Evolutionary conservation across 2,113 vertebrate genomes (phyloP), one percentile per base, ranked within the genome.

Genomic region (Telmatochromis sp.): DNA sequence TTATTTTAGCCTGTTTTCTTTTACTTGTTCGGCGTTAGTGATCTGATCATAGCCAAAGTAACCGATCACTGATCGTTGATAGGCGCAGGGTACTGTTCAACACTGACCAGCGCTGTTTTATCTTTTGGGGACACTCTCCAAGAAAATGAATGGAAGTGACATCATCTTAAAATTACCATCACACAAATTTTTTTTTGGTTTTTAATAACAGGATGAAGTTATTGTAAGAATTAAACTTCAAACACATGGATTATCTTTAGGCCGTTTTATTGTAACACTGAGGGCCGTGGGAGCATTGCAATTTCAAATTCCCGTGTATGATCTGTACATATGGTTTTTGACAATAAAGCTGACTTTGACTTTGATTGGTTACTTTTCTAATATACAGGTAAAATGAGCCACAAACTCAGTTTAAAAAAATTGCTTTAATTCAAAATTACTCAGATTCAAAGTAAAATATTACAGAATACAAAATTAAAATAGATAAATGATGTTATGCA

Each of bases 51-150:
- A 2, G 13, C 55, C 26, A 58, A 58, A 58, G 5, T 28, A 58
- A 58, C 0, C 3, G 0, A 58, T 58, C 55, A 58, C 26, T 4
- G 55, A 28, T 0, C 0, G 7, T 3, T 58, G 7, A 58, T 58
- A 58, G 26, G 55, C 3, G 0, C 7, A 15, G 55, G 55, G 7
- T 31, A 6, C 26, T 58, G 7, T 0, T 58, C 55, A 58, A 58
- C 55, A 28, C 55, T 58, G 55, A 28, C 55, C 26, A 4, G 26
- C 5, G 26, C 26, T 58, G 26, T 58, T 58, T 58, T 58, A 58
- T 58, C 26, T 58, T 58, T 58, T 58, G 55, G 5, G 13, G 26
- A 28, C 26, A 58, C 55, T 58, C 55, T 58, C 26, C 55, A 58
- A 58, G 55, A 0, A 28, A 58, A 28, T 2, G 5, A 58, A 58